A percentile compares a stretch with the other conserved stretches of the same genome.
Conservation (phyloP, 1,140 invertebrate genomes). For the Trichonephila clavipes region DNA sequence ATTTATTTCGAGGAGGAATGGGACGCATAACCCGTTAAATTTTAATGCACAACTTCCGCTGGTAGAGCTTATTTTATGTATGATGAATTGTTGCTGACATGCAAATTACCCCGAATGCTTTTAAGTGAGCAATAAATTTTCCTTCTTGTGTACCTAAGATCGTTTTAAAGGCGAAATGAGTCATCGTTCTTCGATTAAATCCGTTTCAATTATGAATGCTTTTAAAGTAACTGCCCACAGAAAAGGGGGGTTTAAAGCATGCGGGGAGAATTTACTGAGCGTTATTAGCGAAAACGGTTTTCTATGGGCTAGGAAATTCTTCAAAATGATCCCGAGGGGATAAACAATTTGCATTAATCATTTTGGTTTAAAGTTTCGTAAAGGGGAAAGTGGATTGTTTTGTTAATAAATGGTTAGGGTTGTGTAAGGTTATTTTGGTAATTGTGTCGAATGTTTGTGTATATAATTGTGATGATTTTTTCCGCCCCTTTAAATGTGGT, state of each 20-base stretch:
- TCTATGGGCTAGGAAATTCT: background rate
- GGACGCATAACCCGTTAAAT: conserved; percentile 60
- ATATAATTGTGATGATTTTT: background rate
- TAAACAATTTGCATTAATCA: conserved; percentile 14
- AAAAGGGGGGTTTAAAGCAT: background rate
- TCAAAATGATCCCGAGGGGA: background rate
- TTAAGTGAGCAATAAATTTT: conserved; percentile 55
- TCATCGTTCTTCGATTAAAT: conserved; percentile 19
- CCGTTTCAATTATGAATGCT: background rate
- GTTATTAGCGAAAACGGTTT: background rate
- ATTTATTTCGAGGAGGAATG: conserved; percentile 43
- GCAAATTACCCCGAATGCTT: conserved; percentile 54
- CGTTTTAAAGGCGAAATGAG: background rate
- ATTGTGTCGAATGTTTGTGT: background rate
- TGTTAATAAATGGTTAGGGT: background rate
- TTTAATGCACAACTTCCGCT: conserved; percentile 59
- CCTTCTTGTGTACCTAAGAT: background rate
- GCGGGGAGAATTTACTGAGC: background rate
- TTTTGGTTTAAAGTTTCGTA: background rate
- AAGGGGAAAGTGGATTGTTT: background rate
- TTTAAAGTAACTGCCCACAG: background rate
- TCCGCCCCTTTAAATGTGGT: no score
- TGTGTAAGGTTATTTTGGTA: background rate
- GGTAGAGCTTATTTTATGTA: background rate
- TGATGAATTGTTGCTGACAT: conserved; percentile 51